Evolutionary conservation across 2,888 invertebrate genomes (phyloP).

Genomic region (Cenopis cana): DNA sequence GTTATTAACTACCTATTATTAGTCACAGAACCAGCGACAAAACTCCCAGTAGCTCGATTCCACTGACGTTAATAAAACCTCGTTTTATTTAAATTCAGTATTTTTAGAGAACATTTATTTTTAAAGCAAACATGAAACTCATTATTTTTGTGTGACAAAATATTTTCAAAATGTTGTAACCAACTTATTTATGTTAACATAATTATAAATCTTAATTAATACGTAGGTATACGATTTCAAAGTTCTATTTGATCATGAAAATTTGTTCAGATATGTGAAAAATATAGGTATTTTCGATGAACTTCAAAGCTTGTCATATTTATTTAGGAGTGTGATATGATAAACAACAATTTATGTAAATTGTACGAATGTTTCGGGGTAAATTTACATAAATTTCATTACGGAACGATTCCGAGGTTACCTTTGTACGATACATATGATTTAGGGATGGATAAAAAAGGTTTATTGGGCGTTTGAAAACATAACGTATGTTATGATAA

Average conservation of each 20-base stretch:
- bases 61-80: neutral
- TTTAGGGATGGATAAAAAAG: neutral
- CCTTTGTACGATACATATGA: constrained; percentile 1
- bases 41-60: too few species aligned
- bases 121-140: too few species aligned
- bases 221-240: neutral
- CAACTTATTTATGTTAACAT: too few species aligned
- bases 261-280: constrained; percentile 20
- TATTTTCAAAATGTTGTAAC: too few species aligned
- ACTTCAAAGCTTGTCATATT: constrained; percentile 24
- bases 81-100: neutral
- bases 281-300: constrained; percentile 23
- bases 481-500: neutral
- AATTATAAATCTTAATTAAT: neutral
- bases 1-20: too few species aligned
- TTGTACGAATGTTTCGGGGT: constrained; percentile 20
- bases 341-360: constrained; percentile 32
- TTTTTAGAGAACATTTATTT: neutral
- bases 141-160: too few species aligned
- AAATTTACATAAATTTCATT: constrained; percentile 17
- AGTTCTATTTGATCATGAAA: neutral
- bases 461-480: neutral
- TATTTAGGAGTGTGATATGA: constrained; percentile 32
- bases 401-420: constrained; percentile 11
- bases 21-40: too few species aligned